phyloP scores from a whole-genome alignment of 2,113 vertebrate species.

The Heterotis niloticus region DNA sequence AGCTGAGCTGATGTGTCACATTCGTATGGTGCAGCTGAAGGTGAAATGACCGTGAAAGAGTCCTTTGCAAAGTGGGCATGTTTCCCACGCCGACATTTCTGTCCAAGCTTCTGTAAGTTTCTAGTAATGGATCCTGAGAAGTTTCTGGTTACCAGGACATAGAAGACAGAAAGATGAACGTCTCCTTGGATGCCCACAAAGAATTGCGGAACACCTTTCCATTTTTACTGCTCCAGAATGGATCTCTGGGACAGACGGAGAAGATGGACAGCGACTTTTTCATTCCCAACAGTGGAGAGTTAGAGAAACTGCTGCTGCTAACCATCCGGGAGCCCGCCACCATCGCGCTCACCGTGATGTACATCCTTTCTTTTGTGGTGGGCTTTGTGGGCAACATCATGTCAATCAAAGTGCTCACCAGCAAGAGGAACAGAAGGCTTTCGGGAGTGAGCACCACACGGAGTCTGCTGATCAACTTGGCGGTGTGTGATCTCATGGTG shows the following conservation, averaged over 20 bases:
- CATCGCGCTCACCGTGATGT: slow-evolving; percentile 77
- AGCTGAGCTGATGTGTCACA: neutral
- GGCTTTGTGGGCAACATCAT: slow-evolving; percentile 81
- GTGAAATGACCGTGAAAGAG: neutral
- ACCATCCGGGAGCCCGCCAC: slow-evolving; percentile 76
- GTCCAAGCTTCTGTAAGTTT: neutral
- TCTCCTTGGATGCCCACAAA: slow-evolving; percentile 4
- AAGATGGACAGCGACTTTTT: slow-evolving; percentile 53
- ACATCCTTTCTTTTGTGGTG: slow-evolving; percentile 76
- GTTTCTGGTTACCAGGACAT: neutral
- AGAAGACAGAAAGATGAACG: slow-evolving; percentile 53
- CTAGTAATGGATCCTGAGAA: neutral
- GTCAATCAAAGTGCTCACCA: slow-evolving; percentile 78
- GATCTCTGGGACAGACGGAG: slow-evolving; percentile 40
- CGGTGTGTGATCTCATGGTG: slow-evolving; percentile 84
- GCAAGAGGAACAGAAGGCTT: slow-evolving; percentile 59
- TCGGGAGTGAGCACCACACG: slow-evolving; percentile 78
- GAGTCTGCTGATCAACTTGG: slow-evolving; percentile 81
- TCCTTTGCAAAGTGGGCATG: neutral
- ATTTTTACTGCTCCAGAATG: slow-evolving; percentile 45
- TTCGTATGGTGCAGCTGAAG: neutral
- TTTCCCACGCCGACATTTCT: neutral
- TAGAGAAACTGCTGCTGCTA: slow-evolving; percentile 75
- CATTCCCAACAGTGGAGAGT: slow-evolving; percentile 54
- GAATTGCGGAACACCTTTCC: slow-evolving; percentile 27